Base-by-base conservation (phyloP, 2,888 invertebrate genomes). In the Leucoma salicis region DNA sequence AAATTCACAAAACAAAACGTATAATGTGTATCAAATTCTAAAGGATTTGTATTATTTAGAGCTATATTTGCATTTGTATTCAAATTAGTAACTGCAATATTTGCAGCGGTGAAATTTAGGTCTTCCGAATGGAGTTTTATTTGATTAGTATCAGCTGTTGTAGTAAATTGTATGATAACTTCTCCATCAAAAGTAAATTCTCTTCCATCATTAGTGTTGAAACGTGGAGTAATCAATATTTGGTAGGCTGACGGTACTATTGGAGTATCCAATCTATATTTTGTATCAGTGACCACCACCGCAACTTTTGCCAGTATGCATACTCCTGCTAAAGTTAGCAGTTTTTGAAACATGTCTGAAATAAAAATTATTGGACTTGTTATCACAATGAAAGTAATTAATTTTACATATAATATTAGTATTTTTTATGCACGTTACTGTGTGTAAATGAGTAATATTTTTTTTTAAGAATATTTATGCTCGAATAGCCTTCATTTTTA, bases 221-320 rank as follows among this genome's bases (percentile, higher is more conserved):
- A 85, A 49, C 90, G 84, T 0, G 92, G 92, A 0, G 74, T 80
- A 2, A 94, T 70, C 0, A 74, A 61, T 1, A 94, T 73, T 0
- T 85, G 74, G 52, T 94, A 94, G 1, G 75, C 70, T 2, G 63
- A 70, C 0, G 94, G 94, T 4, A 54, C 58, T 1, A 93, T 78
- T 0, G 76, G 64, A 0, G 78, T 76, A 40, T 85, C 82, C 1
- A 89, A 63, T 34, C 87, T 70, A 38, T 85, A 83, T 45, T 78
- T 82, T 3, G 78, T 66, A 44, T 89, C 86, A 14, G 72, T 58
- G 3, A 33, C 29, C n/a, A 39, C 8, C 1, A 44, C 40, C 5
- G 57, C 69, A 31, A 49, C 47, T 13, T 43, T 66, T 62, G 51
- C 57, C 60, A 61, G 70, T 59, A 70, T 43, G 49, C 62, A 64